Base-by-base conservation (phyloP, 2,797 vertebrate species). In the Moxostoma hubbsi region DNA sequence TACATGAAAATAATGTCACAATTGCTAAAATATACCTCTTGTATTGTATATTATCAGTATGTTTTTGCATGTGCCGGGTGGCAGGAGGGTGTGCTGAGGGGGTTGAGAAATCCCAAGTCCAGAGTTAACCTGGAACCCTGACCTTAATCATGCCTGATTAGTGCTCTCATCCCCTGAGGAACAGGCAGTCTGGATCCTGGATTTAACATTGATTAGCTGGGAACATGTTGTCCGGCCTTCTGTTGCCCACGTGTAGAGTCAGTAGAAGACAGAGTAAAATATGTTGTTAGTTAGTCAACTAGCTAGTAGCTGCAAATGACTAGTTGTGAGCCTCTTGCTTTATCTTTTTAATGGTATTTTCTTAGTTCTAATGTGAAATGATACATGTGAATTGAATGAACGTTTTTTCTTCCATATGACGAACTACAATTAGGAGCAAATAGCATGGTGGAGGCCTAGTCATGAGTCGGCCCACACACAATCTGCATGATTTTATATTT, bases 101-200 rank as follows among this genome's bases (percentile, higher is more conserved):
- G 64, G 65, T 74, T 57, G 61, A 69, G 51, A 73, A 65, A 63
- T 73, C 62, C 36, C 62, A 67, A 59, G 69, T 68, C 57, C 85
- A 85, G 85, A 87, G 87, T 89, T 82, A 88, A 79, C 85, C 75
- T 84, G 82, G 84, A 76, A 76, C 85, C 84, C 87, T 89, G 90
- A 91, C 89, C 90, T 89, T 90, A 92, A 92, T 91, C 89, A 90
- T 80, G 83, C 87, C 80, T 86, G 88, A 92, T 90, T 89, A 90
- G 88, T 86, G 87, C 82, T 81, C 75, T 74, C 84, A 87, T 91
- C 87, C 77, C 80, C 62, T 76, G 61, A 63, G 79, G 67, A 81
- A 73, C 47, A 57, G 76, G 73, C 76, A 36, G 61, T 79, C 84
- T 82, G 73, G 57, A 75, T 77, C 59, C 55, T 10, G 74, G 54